phyloP scores from a whole-genome alignment of 92 coral and sea anemone genomes.

The Epizoanthus illoricatus region DNA sequence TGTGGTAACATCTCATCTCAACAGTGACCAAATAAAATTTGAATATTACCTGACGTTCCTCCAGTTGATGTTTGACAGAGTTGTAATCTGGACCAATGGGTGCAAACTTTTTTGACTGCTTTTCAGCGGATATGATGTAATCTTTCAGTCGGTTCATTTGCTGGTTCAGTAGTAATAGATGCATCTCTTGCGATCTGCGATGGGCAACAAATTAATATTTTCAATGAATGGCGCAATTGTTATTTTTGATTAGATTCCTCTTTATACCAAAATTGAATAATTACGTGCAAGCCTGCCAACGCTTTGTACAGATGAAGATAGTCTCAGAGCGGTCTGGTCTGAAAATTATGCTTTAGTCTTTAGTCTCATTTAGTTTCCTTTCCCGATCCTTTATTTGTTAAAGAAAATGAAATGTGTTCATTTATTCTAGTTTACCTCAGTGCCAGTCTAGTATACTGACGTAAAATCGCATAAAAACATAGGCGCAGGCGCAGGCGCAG shows the following conservation, averaged over 20 bases:
- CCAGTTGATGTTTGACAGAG: constrained; percentile 71
- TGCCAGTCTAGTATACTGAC: no score
- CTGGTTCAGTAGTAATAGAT: constrained; percentile 54
- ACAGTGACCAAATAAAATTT: neutral
- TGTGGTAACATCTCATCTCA: no score
- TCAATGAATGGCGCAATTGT: neutral
- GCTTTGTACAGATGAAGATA: no score
- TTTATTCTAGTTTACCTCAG: no score
- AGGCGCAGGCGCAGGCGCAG: no score
- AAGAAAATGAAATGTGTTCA: no score
- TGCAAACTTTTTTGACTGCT: constrained; percentile 55
- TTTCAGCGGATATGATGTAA: constrained; percentile 77
- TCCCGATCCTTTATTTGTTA: no score
- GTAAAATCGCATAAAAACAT: no score
- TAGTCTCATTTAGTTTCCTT: no score
- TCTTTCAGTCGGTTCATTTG: constrained; percentile 54
- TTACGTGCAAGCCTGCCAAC: no score
- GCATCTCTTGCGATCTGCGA: constrained; percentile 54
- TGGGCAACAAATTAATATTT: neutral
- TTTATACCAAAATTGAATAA: neutral
- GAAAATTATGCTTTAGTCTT: no score
- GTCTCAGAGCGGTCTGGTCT: no score
- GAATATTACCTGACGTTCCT: constrained; percentile 76
- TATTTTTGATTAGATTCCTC: neutral
- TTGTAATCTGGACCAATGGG: constrained; percentile 74